Base-by-base conservation (phyloP, 2,888 invertebrate species). In the Platynereis dumerilii region DNA sequence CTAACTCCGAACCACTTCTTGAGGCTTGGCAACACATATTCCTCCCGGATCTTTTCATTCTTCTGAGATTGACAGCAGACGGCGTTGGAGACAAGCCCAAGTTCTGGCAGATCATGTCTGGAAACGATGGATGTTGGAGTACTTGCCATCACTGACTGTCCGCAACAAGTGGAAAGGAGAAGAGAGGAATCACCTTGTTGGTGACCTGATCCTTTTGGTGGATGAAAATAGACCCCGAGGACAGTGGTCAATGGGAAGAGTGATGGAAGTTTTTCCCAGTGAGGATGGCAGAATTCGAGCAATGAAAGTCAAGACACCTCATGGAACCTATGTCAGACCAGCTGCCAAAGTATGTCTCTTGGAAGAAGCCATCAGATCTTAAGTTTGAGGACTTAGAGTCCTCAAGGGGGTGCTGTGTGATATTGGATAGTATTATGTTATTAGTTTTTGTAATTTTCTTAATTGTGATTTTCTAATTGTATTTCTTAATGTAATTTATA, bases 1-100 rank as follows among this genome's bases (percentile, higher is more conserved):
- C 27, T 66, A n/a, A 62, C 62, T 17, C 66, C 62, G 29, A 58
- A 48, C 48, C 66, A 66, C 48, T 63, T 66, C 29, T 26, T 66
- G 27, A 34, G 42, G 7, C 61, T 17, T n/a, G 39, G 58, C 44
- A 34, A 12, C 34, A 34, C 5, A 34, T 34, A 12, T 34, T 7
- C 34, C 34, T 34, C 12, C 12, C 7, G 60, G 29, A 17, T 20
- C n/a, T 3, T 57, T 29, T 26, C n/a, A 42, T 20, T 54, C 44
- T 1, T 34, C 28, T 12, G 62, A 63, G 45, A 26, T 63, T 27
- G 48, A 52, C 42, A 62, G 62, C 44, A 42, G 58, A 15, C 17
- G 53, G 12, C 28, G 44, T 15, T 63, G 62, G 63, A 44, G 58
- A 15, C 66, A 56, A 29, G 15, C 26, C 22, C 61, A 61, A 26